Percentiles rank a stretch among this genome's conserved stretches.
Evolutionary conservation across 2,888 invertebrate genomes (phyloP).

Genomic region (Synanthedon myopaeformis): DNA sequence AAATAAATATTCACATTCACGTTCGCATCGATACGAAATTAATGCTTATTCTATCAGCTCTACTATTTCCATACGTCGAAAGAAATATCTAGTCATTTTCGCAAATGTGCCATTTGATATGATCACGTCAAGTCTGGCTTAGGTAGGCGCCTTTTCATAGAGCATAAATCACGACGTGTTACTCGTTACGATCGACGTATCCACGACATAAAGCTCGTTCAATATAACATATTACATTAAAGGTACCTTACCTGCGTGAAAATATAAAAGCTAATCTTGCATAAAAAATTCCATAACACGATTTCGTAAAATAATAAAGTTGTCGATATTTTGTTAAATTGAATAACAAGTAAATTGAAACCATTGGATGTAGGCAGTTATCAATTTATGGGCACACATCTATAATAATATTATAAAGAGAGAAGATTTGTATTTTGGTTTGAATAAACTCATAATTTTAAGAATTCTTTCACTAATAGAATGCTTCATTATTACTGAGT

Average conservation of each 20-base stretch:
- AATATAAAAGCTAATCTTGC: not conserved
- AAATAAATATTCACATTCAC: no score
- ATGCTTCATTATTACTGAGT: no score
- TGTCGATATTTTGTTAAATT: not conserved
- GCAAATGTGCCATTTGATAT: not conserved
- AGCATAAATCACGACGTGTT: not conserved
- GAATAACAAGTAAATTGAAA: not conserved
- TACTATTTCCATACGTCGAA: no score
- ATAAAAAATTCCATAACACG: not conserved
- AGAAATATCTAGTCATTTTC: not conserved
- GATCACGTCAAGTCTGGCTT: not conserved
- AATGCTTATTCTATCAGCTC: no score
- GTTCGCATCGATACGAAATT: no score
- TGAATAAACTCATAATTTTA: no score
- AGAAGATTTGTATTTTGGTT: no score
- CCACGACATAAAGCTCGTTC: not conserved
- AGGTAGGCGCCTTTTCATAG: not conserved
- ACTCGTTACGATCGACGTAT: not conserved
- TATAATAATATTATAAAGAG: no score
- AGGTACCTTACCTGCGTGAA: not conserved
- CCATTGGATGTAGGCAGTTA: not conserved
- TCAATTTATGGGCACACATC: no score
- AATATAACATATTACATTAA: not conserved
- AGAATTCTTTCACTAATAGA: no score
- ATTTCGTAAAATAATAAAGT: not conserved